These are phyloP conservation scores for Porphyrio hochstetteri DNA, from an alignment of 2,113 vertebrate genomes.

Conservation along the genomic window DNA sequence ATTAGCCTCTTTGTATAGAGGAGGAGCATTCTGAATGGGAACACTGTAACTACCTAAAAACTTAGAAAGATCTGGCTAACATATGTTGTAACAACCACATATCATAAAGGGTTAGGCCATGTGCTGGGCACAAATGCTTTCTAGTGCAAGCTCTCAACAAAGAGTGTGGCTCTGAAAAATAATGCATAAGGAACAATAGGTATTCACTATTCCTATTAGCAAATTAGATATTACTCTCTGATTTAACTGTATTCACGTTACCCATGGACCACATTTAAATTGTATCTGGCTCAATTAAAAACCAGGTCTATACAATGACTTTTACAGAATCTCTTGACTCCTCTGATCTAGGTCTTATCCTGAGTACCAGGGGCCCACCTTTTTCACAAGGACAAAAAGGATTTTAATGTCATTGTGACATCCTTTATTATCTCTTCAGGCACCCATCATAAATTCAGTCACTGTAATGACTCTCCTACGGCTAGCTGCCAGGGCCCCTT, in stretches of 20 bases:
- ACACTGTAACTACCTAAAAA: not conserved
- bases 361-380: not conserved
- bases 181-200: not conserved
- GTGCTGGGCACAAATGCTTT: not conserved
- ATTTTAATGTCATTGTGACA: conserved; percentile 4
- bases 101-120: not conserved
- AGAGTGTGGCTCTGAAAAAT: not conserved
- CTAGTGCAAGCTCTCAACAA: not conserved
- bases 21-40: not conserved
- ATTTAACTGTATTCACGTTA: not conserved
- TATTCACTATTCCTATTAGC: not conserved
- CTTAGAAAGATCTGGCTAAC: no score
- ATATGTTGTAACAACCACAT: not conserved
- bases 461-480: conserved; percentile 2
- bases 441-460: conserved; percentile 20
- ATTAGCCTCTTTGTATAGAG: not conserved
- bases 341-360: not conserved
- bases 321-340: not conserved
- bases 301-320: not conserved
- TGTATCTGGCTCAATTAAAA: not conserved
- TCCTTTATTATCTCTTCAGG: conserved; percentile 25
- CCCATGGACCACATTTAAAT: not conserved
- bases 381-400: conserved; percentile 3
- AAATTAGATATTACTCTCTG: not conserved
- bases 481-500: not conserved